Conservation (phyloP, 2,797 vertebrate genomes). For the Gallirallus australis region DNA sequence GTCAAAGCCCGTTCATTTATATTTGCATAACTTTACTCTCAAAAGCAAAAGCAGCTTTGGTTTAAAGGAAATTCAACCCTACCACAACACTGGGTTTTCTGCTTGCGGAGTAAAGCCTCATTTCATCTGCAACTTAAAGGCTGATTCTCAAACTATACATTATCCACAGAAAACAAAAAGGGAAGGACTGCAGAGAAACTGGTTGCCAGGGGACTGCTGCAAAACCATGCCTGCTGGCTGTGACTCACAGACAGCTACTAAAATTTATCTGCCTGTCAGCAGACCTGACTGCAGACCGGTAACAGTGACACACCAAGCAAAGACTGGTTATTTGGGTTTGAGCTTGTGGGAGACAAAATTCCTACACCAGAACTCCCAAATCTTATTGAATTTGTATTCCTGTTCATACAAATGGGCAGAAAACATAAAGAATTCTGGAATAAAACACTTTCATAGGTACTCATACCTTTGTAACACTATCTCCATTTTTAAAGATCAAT, state of each 20-base stretch:
- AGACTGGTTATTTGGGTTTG: background rate
- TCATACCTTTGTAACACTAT: background rate
- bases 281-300: background rate
- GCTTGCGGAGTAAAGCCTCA: background rate
- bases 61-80: background rate
- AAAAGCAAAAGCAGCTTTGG: conserved; percentile 1
- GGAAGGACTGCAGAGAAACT: conserved; percentile 16
- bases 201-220: conserved; percentile 51
- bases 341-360: background rate
- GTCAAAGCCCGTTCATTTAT: background rate
- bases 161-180: background rate
- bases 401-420: background rate
- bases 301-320: background rate
- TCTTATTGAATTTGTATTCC: background rate
- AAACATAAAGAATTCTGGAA: background rate
- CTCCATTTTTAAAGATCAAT: background rate
- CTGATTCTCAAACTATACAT: background rate
- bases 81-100: background rate
- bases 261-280: conserved; percentile 26
- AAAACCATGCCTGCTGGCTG: conserved; percentile 13
- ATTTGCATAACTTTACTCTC: background rate
- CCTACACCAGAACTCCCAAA: background rate
- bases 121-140: background rate
- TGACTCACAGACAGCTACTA: conserved; percentile 27
- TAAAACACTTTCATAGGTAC: background rate